Base-by-base conservation (phyloP, 30 jellyfish, hydroid and myxozoan species). In the Hydractinia echinata region DNA sequence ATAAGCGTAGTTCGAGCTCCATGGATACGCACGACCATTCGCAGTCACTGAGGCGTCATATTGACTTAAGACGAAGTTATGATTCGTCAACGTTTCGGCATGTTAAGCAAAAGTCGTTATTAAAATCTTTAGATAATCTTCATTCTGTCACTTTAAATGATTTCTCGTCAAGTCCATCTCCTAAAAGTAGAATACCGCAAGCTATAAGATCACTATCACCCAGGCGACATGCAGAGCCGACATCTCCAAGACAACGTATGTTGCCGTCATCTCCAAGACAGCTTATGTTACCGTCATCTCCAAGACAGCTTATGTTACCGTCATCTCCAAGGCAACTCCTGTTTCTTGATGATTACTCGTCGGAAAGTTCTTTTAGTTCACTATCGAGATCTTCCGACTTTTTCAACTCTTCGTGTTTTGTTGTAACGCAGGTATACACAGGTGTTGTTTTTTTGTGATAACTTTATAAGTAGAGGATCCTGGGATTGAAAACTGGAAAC, bases 251-350 rank as follows among this genome's bases (percentile, higher is more conserved):
- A 44, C 44, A 30, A 30, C 44, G 2, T 30, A 1, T 30, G 44
- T 2, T 30, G 44, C 74, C 6, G 19, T 13, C 74, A n/a, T 44
- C 39, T 64, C 74, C 74, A 2, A 64, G 74, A 4, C 39, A 44
- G 1, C 51, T 1, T 64, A 30, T 30, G 2, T 30, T 30, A 2
- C 44, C 44, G 44, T 30, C 44, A 1, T 64, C 74, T n/a, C 74
- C 74, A 51, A 51, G 39, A n/a, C 39, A 64, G 19, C 39, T 64
- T 9, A n/a, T 64, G 74, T 64, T 51, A 7, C 74, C 9, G 19
- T 64, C 74, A 51, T 64, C 74, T n/a, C 74, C 74, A n/a, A 64
- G 74, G 6, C 74, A 64, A 64, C 74, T 44, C 39, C 74, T 64
- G 16, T 64, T 51, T 44, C 39, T 3, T n/a, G 39, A 64, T 51